A percentile compares a stretch with the other conserved stretches of the same genome.
Evolutionary conservation across 2,888 invertebrate genomes (phyloP).

Genomic region (Digitonthophagus gazella): DNA sequence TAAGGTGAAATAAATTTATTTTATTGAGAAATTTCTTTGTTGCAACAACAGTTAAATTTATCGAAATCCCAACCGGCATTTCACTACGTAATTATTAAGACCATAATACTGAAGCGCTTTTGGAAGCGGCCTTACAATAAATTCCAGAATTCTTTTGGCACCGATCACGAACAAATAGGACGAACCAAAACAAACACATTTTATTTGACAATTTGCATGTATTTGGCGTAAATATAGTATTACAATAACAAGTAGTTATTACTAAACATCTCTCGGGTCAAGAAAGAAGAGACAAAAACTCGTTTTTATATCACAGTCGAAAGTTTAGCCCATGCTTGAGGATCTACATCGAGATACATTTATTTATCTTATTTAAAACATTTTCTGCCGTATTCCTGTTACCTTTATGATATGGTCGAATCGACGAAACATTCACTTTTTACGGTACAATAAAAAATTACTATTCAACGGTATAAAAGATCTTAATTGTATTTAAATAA

Average conservation of each 20-base stretch:
- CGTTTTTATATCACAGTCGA: slow-evolving; percentile 46
- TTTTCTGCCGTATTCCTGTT: not conserved
- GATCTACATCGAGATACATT: slow-evolving; percentile 3
- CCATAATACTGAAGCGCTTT: not conserved
- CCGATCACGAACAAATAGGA: not conserved
- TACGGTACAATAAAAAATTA: not conserved
- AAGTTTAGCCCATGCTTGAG: slow-evolving; percentile 41
- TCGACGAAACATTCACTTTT: slow-evolving; percentile 8
- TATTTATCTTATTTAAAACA: slow-evolving; percentile 11
- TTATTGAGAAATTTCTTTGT: not conserved
- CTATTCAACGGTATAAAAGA: slow-evolving; percentile 18
- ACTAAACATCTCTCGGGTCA: slow-evolving; percentile 22
- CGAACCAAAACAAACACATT: not conserved
- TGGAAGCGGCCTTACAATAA: not conserved
- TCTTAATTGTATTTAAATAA: slow-evolving; percentile 4
- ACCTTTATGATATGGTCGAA: slow-evolving; percentile 2
- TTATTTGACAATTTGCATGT: not conserved
- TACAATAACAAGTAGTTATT: slow-evolving; percentile 13
- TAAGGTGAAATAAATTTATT: not conserved
- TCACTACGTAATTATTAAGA: not conserved
- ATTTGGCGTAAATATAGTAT: not conserved
- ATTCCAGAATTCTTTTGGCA: not conserved
- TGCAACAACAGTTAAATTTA: not conserved
- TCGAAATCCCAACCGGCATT: not conserved
- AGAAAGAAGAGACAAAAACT: slow-evolving; percentile 22